Evolutionary conservation across 2,797 vertebrate genomes (phyloP), one percentile per base, ranked within the genome.

Genomic region (Sphenopsis melanotis): DNA sequence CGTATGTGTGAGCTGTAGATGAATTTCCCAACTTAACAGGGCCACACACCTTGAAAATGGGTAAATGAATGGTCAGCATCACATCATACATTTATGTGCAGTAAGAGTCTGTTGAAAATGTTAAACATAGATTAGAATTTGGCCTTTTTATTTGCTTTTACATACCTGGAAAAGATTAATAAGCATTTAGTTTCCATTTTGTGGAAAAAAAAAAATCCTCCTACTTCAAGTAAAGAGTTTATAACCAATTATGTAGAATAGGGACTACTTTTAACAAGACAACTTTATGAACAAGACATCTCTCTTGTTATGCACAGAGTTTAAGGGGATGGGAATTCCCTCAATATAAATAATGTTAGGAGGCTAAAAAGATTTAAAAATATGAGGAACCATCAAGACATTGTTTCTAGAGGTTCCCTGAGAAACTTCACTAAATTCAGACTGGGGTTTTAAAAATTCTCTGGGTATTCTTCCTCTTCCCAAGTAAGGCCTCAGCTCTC

Each of bases 11-110:
- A 96, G 59, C 49, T 87, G 59, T 27, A 64, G 80, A 78, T 49
- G 60, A 88, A 81, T 91, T 96, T 80, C 66, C 79, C 91, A 89
- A 30, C 55, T 50, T 78, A 90, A 90, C 3, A 91, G 87, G 90
- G 66, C 93, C 94, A 95, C 94, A 89, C 95, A 95, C 71, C 53
- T 94, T 88, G 96, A 89, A 91, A 95, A 88, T 10, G 19, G 30
- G 65, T 79, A 26, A 80, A 71, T 93, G 61, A 83, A 63, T 86
- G 79, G 86, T 71, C 87, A 94, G 24, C 47, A 70, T 74, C 86
- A 64, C 16, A 87, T 39, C 19, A 82, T 21, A 61, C 19, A 18
- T 82, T 89, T 89, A 56, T 84, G 68, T 88, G 52, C 56, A 79
- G 11, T 18, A 30, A 74, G 65, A 83, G 39, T 81, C 12, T 50